Conservation (phyloP, 2,113 vertebrate species). For the Chionis minor region DNA sequence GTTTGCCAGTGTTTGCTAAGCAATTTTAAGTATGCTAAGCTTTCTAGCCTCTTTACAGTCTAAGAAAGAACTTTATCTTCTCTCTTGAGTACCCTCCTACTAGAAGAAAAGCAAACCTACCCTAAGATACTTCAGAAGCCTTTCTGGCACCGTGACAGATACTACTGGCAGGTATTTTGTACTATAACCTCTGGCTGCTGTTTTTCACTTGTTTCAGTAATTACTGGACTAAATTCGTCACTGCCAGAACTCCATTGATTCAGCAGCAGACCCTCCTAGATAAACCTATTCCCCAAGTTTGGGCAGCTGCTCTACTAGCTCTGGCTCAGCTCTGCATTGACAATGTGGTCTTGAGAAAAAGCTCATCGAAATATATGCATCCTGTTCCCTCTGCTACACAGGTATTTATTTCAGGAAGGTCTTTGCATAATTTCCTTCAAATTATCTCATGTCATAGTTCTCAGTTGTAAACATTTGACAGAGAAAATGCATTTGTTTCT, state of each 20-base stretch:
- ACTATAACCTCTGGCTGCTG: not conserved
- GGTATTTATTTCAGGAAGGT: not conserved
- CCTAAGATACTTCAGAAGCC: not conserved
- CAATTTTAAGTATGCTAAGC: constrained; percentile 17
- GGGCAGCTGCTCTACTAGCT: not conserved
- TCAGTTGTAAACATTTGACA: not conserved
- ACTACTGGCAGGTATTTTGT: not conserved
- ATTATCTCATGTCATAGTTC: not conserved
- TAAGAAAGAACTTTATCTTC: not conserved
- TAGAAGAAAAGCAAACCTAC: not conserved
- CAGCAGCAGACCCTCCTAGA: not conserved
- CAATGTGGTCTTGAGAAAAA: not conserved
- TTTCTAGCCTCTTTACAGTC: constrained; percentile 9
- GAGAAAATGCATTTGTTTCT: not conserved
- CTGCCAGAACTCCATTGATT: not conserved
- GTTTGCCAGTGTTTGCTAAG: constrained; percentile 11
- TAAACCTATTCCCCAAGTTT: not conserved
- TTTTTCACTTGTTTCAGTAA: not conserved
- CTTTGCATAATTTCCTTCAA: not conserved
- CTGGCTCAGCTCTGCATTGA: not conserved
- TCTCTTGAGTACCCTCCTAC: not conserved
- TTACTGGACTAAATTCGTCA: not conserved
- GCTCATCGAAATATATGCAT: not conserved
- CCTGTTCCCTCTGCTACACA: not conserved
- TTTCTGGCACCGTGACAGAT: not conserved